phyloP scores from a whole-genome alignment of 2,888 invertebrate species.

The Reticulitermes lucifugus region DNA sequence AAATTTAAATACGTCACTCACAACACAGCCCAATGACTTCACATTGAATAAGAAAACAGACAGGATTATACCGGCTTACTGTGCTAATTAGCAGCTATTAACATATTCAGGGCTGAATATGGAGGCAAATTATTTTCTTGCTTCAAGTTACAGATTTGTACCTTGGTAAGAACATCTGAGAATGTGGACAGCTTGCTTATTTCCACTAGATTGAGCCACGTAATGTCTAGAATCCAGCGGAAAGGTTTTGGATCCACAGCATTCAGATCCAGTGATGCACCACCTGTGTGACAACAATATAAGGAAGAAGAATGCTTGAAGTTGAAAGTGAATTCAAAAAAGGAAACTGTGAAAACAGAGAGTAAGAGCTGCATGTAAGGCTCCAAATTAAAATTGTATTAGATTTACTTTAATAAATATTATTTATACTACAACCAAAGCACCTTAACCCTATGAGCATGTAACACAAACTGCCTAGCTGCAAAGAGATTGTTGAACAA shows the following conservation, averaged over 20 bases:
- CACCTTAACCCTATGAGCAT: no score
- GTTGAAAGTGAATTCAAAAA: not conserved
- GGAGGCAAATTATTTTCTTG: not conserved
- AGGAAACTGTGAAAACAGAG: not conserved
- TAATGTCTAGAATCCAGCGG: slow-evolving; percentile 94
- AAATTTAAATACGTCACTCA: no score
- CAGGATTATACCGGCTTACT: no score
- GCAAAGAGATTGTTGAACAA: no score
- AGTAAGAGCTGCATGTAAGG: not conserved
- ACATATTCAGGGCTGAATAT: no score
- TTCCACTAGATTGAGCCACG: slow-evolving; percentile 96
- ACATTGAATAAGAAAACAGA: no score
- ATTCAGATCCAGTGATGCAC: slow-evolving; percentile 93
- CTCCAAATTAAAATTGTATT: not conserved
- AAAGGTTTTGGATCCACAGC: slow-evolving; percentile 94
- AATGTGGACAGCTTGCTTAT: slow-evolving; percentile 88
- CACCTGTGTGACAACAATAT: slow-evolving; percentile 65
- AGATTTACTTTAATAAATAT: not conserved
- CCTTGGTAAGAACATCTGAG: slow-evolving; percentile 80
- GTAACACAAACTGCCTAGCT: no score
- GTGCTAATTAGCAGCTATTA: no score
- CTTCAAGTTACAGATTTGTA: slow-evolving; percentile 60
- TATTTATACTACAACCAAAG: no score
- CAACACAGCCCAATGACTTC: no score
- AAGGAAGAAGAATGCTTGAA: no score